Evolutionary conservation across 1,140 invertebrate species (phyloP), one percentile per base, ranked within the genome.

Genomic region (Sitophilus oryzae): DNA sequence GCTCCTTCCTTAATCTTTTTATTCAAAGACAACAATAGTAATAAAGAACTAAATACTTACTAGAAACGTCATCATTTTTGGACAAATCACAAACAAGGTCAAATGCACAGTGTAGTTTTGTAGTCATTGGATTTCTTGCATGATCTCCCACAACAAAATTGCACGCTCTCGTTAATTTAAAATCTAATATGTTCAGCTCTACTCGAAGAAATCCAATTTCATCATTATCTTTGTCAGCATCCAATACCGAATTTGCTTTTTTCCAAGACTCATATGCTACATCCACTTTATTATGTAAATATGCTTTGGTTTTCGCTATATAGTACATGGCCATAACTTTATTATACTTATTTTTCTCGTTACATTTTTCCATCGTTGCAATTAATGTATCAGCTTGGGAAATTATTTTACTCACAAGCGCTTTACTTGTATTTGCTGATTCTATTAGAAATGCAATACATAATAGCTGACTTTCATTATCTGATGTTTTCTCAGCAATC

Each of bases 221-320:
- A n/a, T 22, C 21, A 43, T 40, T 25, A 3, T 15, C 20, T 22
- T 58, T 23, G 15, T 41, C 21, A 1, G 18, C 25, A 6, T 19
- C 22, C 11, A 40, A 38, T 14, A 42, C 1, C 8, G 10, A 15
- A 23, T 54, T n/a, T 8, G 42, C 48, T 18, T 41, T 36, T 46
- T 51, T 19, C 47, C 49, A 61, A 2, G 48, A 18, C 19, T 25
- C n/a, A 36, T 56, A 61, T 3, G 60, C 23, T 2, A 10, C 5
- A 11, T 52, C 4, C 10, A 40, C 30, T 36, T 58, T 18, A 1
- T 18, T 23, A 38, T 52, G 34, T 18, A 58, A 48, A 52, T 16
- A 58, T 36, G 38, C 41, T 23, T 54, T 51, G 9, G 51, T 34
- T 55, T 61, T 61, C n/a, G 14, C 55, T 3, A 61, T 34, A 22